A percentile compares a stretch with the other conserved stretches of the same genome.
These are phyloP conservation scores for Diadumene lineata DNA, from an alignment of 92 coral and sea anemone species.

Conservation along the genomic window DNA sequence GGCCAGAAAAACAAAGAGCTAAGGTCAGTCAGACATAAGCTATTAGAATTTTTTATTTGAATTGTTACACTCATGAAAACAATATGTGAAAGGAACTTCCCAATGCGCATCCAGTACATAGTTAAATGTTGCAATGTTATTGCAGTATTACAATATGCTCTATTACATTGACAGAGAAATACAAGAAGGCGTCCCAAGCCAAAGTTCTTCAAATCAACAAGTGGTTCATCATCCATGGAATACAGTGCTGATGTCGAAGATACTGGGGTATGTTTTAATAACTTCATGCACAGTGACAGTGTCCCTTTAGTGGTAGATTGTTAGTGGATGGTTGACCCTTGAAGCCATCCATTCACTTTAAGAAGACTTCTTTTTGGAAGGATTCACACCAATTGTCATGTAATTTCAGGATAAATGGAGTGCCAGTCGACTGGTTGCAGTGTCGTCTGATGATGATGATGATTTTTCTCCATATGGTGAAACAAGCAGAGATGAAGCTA, in stretches of 20 bases:
- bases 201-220: slow-evolving; percentile 88
- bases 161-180: slow-evolving; percentile 63
- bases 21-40: slow-evolving; percentile 65
- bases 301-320: too few species aligned
- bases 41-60: too few species aligned
- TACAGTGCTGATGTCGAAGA: slow-evolving; percentile 99
- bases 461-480: slow-evolving; percentile 98
- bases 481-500: slow-evolving; percentile 96
- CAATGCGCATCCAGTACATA: too few species aligned
- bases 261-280: slow-evolving; percentile 66
- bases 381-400: background rate
- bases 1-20: slow-evolving; percentile 95
- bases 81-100: too few species aligned
- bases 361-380: too few species aligned
- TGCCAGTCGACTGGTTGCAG: slow-evolving; percentile 80
- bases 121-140: too few species aligned
- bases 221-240: slow-evolving; percentile 98
- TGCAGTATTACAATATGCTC: too few species aligned
- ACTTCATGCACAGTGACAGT: too few species aligned
- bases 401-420: slow-evolving; percentile 59
- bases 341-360: too few species aligned
- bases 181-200: slow-evolving; percentile 89
- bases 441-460: slow-evolving; percentile 96
- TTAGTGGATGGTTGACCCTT: too few species aligned
- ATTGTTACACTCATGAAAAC: too few species aligned